Evolutionary conservation across 2,888 invertebrate species (phyloP).

Genomic region (Lasioglossum calceatum): DNA sequence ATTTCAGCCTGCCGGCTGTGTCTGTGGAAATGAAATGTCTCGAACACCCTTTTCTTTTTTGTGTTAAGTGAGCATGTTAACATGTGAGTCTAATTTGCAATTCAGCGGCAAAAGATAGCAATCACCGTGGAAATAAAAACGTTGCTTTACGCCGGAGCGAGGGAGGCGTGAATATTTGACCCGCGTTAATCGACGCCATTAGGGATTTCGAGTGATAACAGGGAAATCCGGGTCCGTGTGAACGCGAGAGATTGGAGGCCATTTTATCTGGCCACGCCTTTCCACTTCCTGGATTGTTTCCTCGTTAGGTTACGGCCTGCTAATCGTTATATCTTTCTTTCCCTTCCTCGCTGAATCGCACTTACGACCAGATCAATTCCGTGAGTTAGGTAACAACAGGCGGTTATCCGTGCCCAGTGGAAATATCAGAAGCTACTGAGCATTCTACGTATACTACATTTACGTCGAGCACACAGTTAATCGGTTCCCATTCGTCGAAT

Average conservation of each 20-base stretch:
- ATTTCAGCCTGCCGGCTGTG: neutral
- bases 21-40: neutral
- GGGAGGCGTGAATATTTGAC: neutral
- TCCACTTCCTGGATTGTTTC: constrained; percentile 64
- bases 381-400: constrained; percentile 47
- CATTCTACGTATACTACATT: neutral
- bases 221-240: constrained; percentile 24
- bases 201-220: constrained; percentile 21
- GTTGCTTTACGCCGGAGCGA: neutral
- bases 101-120: neutral
- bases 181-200: constrained; percentile 35
- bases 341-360: constrained; percentile 33
- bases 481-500: neutral
- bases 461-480: neutral
- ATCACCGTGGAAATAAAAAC: neutral
- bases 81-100: neutral
- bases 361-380: constrained; percentile 59
- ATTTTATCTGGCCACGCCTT: constrained; percentile 66
- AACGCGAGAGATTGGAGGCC: constrained; percentile 47
- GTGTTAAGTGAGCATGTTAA: neutral
- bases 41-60: neutral
- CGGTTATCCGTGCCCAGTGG: constrained; percentile 36
- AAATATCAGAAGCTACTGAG: constrained; percentile 33
- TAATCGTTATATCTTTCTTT: constrained; percentile 65
- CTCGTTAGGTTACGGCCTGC: constrained; percentile 60